Conservation (phyloP, 2,113 vertebrate genomes). For the Ailuropoda melanoleuca region DNA sequence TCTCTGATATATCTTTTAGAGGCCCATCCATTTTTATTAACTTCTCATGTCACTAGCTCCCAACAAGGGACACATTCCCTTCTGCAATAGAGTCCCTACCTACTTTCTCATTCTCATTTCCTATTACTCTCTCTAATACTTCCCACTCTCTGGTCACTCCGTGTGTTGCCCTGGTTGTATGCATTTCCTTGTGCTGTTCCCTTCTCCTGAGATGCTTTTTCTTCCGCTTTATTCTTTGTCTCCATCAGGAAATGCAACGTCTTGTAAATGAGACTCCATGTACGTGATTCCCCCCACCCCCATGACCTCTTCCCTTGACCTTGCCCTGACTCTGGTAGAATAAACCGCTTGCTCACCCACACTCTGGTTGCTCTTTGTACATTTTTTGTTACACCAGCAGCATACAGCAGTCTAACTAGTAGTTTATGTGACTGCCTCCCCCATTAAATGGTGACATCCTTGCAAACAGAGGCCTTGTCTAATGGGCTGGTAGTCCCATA, state of each 20-base stretch:
- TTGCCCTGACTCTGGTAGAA: not conserved
- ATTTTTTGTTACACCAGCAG: not conserved
- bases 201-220: not conserved
- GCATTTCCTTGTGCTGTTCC: not conserved
- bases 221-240: not conserved
- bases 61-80: not conserved
- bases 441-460: not conserved
- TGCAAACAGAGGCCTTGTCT: not conserved
- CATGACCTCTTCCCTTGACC: too few species aligned
- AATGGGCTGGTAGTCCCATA: too few species aligned
- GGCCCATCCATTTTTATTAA: not conserved
- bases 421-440: accelerated
- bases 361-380: not conserved
- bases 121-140: not conserved
- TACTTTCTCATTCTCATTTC: not conserved
- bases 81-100: not conserved
- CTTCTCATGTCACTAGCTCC: not conserved
- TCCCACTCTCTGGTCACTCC: not conserved
- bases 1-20: not conserved
- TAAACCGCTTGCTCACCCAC: not conserved
- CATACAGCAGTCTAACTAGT: accelerated
- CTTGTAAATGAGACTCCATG: not conserved
- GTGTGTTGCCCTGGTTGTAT: not conserved
- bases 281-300: not conserved
- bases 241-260: not conserved